Base-by-base conservation (phyloP, 2,888 invertebrate species). In the Rutpela maculata region DNA sequence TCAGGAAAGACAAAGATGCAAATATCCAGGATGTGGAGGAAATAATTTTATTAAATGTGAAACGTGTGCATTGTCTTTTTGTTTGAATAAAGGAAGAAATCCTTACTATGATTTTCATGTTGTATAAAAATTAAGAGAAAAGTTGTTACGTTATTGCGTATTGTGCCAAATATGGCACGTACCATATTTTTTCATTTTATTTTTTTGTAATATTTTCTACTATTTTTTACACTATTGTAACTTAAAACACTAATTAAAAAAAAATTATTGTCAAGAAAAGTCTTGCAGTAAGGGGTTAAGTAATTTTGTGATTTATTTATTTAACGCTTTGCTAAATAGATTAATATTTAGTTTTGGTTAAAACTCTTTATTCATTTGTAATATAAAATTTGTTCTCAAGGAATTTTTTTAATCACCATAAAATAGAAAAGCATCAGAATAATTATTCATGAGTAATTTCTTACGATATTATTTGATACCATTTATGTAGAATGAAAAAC, bases 21-120 rank as follows among this genome's bases (percentile, higher is more conserved):
- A 66, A 50, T 66, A 43, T 43, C 43, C 50, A 19, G 50, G 7
- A 19, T 67, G 67, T 19, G 12, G 17, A 4, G 15, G 22, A 67
- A 67, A 67, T 15, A 17, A 10, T 50, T 67, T 67, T 43, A 50
- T 67, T 10, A 22, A 22, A 50, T 67, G 67, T 55, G 10, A 55
- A 50, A 67, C 55, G 19, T 35, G 50, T 22, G 22, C 18, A 12
- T 19, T 67, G 5, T 22, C 26, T 67, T 26, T 55, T 0, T 67
- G 67, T 67, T 22, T 67, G n/a, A 67, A 67, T 19, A 67, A 67
- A 55, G 67, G n/a, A n/a, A 67, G 60, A 22, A 22, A 60, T 60
- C 22, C 22, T 60, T 60, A 19, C 22, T 60, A 19, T 11, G 22
- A 4, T 22, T 60, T 60, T 60, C 60, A 60, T 15, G 19, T 19